Evolutionary conservation across 1,140 invertebrate genomes (phyloP).

Genomic region (Tetraneura akinire): DNA sequence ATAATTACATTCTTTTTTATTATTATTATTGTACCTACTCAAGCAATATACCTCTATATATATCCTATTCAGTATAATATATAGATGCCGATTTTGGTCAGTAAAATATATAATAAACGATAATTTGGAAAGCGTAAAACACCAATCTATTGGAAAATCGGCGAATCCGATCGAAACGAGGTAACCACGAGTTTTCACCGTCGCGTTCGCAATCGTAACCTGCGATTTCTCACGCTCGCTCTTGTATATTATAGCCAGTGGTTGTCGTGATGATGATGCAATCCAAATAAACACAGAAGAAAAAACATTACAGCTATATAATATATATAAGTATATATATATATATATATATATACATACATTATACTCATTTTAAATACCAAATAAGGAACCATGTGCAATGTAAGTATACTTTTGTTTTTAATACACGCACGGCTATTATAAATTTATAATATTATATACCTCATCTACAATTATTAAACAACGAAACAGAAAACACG

Average conservation of each 20-base stretch:
- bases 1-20: too few relatives aligned
- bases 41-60: too few relatives aligned
- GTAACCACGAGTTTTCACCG: constrained; percentile 20
- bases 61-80: too few relatives aligned
- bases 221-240: constrained; percentile 13
- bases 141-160: constrained; percentile 11
- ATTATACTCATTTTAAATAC: too few relatives aligned
- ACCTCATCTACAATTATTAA: not conserved
- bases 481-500: not conserved
- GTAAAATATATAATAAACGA: not conserved
- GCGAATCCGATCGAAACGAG: constrained; percentile 17
- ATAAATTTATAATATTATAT: too few relatives aligned
- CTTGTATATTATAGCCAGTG: not conserved
- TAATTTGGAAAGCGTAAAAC: constrained; percentile 35
- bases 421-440: too few relatives aligned
- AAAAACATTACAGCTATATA: not conserved
- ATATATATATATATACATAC: too few relatives aligned
- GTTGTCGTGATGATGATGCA: not conserved
- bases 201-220: not conserved
- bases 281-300: not conserved
- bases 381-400: too few relatives aligned
- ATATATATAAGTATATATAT: too few relatives aligned
- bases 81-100: not conserved
- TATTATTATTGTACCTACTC: too few relatives aligned
- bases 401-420: too few relatives aligned